Evolutionary conservation across 30 jellyfish, hydroid and myxozoan species (phyloP).

Genomic region (Turritopsis dohrnii): DNA sequence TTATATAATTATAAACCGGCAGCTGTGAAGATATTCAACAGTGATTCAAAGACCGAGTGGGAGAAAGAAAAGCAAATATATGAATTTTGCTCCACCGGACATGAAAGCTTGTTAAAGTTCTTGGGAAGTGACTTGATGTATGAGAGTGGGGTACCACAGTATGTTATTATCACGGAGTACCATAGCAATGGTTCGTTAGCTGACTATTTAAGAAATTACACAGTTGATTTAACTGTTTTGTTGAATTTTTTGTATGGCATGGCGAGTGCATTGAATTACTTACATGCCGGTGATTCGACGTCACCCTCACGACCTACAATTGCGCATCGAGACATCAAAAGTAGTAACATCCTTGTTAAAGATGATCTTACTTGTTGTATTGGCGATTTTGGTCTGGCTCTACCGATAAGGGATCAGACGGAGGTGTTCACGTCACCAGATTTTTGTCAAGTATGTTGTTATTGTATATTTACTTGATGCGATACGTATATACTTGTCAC

Average conservation of each 20-base stretch:
- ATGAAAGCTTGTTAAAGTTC: slow-evolving; percentile 59
- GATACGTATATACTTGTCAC: too few relatives aligned
- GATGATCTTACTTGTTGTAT: slow-evolving; percentile 77
- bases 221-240: slow-evolving; percentile 49
- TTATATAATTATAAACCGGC: slow-evolving; percentile 40
- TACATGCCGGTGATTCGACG: slow-evolving; percentile 39
- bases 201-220: slow-evolving; percentile 49
- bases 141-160: slow-evolving; percentile 42
- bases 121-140: slow-evolving; percentile 60
- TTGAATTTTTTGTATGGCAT: slow-evolving; percentile 50
- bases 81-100: slow-evolving; percentile 48
- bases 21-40: slow-evolving; percentile 72
- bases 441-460: not conserved
- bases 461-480: too few relatives aligned
- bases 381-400: slow-evolving; percentile 72
- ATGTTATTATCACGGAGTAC: slow-evolving; percentile 77
- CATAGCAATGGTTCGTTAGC: slow-evolving; percentile 79
- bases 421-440: not conserved
- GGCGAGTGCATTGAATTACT: slow-evolving; percentile 78
- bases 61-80: slow-evolving; percentile 59
- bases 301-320: slow-evolving; percentile 53
- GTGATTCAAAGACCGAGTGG: slow-evolving; percentile 69
- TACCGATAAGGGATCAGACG: not conserved
- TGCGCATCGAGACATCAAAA: slow-evolving; percentile 87
- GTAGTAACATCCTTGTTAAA: slow-evolving; percentile 69